Evolutionary conservation across 2,888 invertebrate genomes (phyloP), one percentile per base, ranked within the genome.

Genomic region (Mystacides longicornis): DNA sequence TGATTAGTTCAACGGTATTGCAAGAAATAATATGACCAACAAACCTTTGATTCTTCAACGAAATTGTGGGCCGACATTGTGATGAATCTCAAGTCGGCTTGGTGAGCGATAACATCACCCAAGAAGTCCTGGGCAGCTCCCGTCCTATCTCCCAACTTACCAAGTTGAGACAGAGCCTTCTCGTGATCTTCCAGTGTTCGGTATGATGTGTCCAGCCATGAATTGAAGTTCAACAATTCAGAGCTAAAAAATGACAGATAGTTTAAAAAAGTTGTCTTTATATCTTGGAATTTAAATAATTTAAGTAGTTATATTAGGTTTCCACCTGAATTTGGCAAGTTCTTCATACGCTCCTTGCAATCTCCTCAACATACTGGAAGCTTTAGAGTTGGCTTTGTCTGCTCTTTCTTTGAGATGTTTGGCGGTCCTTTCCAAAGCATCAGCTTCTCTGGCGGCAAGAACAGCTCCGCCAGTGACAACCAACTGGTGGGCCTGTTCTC

Each of bases 11-110:
- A n/a, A 7, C 37, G 7, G 3, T 4, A 37, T 16, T 37, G 14
- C 37, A 37, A 7, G 11, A n/a, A n/a, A n/a, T n/a, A n/a, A n/a
- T n/a, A n/a, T n/a, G n/a, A n/a, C n/a, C n/a, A n/a, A n/a, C n/a
- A n/a, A 14, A 86, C 87, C 79, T 93, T 93, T 69, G 93, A 91
- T 73, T 96, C 95, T 65, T 96, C 95, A 21, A 94, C 86, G 69
- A 95, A 96, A 72, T 94, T 95, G 75, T 95, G 94, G 1, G 93
- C 93, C 1, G 94, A 87, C 90, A 96, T 94, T 2, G 93, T 93
- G 63, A 97, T 93, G 71, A 96, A 97, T 56, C 96, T 78, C 23
- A 96, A 75, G 72, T 97, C 97, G 1, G 94, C 97, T 70, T 96
- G 95, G 68, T 96, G 96, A 0, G 93, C 89, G 66, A 96, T 93